Evolutionary conservation across 1,140 invertebrate genomes (phyloP), one percentile per base, ranked within the genome.

Genomic region (Schmidtea mediterranea): DNA sequence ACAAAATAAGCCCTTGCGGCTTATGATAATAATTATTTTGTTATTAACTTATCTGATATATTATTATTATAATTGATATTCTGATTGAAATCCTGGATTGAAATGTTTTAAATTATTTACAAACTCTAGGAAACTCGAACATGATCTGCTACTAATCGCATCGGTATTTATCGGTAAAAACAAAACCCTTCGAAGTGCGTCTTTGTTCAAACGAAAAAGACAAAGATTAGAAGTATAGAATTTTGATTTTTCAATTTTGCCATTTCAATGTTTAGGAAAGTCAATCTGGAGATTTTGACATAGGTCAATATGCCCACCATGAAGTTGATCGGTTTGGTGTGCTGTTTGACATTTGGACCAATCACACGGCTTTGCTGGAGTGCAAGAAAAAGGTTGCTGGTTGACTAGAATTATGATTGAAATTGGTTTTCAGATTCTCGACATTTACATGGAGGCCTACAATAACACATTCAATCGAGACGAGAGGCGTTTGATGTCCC

Each of bases 381-480:
- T 55, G 56, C 50, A 66, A 66, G 53, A 55, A 60, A 49, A 58
- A 63, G 55, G 63, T 64, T 47, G 53, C 48, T 12, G 12, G 12
- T 22, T 8, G 10, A 26, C 12, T 19, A 50, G 8, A 24, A 9
- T 13, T 32, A n/a, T 15, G 48, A 10, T 19, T 16, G 36, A 47
- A 41, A 45, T n/a, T 48, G 21, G 32, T 12, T 48, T 46, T 8
- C 8, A 65, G 62, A 49, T 67, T 40, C 15, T 67, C 15, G 62
- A 65, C 46, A 63, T 62, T 49, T 67, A 65, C 52, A 52, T 58
- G 46, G 63, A 67, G 48, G 62, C 61, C 0, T 67, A 67, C 48
- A 59, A 62, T 26, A 59, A 67, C 53, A 57, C 63, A 19, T 60
- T 59, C 55, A 62, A 67, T 40, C 53, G 59, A 48, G 61, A 63